A percentile compares a stretch with the other conserved stretches of the same genome.
Conservation (phyloP, 2,888 invertebrate genomes). For the Lampropteryx suffumata region DNA sequence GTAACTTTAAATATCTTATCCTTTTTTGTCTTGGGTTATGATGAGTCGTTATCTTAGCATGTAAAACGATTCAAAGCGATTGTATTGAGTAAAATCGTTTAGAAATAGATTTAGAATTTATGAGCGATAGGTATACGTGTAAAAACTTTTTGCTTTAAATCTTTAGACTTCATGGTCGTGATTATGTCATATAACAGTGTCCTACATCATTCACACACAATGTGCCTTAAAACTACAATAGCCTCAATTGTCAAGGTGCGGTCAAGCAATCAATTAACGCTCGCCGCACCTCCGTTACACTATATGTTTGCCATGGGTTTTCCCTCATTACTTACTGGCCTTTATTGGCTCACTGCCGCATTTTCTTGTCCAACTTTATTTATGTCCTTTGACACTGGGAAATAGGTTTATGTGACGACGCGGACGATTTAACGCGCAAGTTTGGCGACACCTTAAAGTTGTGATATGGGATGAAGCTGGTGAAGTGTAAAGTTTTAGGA, state of each 20-base stretch:
- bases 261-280: conserved; percentile 72
- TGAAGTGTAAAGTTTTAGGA: conserved; percentile 19
- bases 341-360: conserved; percentile 39
- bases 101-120: no score
- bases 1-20: no score
- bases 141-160: no score
- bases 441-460: conserved; percentile 35
- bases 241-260: conserved; percentile 53
- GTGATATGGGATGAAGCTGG: conserved; percentile 21
- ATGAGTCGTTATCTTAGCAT: no score
- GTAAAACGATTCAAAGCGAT: no score
- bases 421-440: conserved; percentile 36
- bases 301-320: conserved; percentile 70
- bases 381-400: conserved; percentile 37
- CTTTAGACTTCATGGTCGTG: no score
- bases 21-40: no score
- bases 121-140: no score
- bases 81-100: no score
- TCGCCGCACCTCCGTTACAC: conserved; percentile 60
- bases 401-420: conserved; percentile 37
- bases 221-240: conserved; percentile 38
- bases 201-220: conserved; percentile 23
- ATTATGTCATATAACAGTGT: neutral
- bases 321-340: conserved; percentile 77
- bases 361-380: conserved; percentile 47